A percentile compares a stretch with the other conserved stretches of the same genome.
Evolutionary conservation across 2,797 vertebrate genomes (phyloP).

Genomic region (Leptatherina wallacei): DNA sequence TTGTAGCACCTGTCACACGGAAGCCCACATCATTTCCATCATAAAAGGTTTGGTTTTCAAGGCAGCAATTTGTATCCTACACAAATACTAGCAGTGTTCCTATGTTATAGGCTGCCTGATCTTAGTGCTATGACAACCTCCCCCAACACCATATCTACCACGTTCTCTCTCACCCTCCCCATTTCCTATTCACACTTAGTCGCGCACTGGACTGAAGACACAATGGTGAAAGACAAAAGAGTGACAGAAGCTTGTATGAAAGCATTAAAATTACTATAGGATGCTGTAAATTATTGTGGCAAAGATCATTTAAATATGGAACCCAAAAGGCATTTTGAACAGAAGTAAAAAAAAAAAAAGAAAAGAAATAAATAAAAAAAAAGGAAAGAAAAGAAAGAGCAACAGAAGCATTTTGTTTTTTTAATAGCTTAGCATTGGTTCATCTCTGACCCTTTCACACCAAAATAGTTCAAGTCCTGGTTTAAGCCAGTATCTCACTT

Average conservation of each 20-base stretch:
- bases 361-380: no score
- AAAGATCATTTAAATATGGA: background rate
- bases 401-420: background rate
- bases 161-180: background rate
- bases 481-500: background rate
- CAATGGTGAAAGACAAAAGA: background rate
- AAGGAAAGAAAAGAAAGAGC: background rate
- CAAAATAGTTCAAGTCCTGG: background rate
- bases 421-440: background rate
- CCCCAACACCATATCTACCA: conserved; percentile 16
- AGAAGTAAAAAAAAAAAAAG: background rate
- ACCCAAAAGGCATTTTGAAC: background rate
- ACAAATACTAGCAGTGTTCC: conserved; percentile 1
- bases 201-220: conserved; percentile 1
- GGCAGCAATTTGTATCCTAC: conserved; percentile 6
- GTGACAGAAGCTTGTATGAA: background rate
- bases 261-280: background rate
- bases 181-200: background rate
- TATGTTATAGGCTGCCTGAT: conserved; percentile 26
- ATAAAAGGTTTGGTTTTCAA: conserved; percentile 17
- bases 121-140: conserved; percentile 41
- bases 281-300: background rate
- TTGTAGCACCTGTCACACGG: conserved; percentile 31
- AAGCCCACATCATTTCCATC: conserved; percentile 14
- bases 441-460: background rate